Percentiles rank a stretch among this genome's conserved stretches.
phyloP scores from a whole-genome alignment of 2,113 vertebrate species.

The Casuarius casuarius region DNA sequence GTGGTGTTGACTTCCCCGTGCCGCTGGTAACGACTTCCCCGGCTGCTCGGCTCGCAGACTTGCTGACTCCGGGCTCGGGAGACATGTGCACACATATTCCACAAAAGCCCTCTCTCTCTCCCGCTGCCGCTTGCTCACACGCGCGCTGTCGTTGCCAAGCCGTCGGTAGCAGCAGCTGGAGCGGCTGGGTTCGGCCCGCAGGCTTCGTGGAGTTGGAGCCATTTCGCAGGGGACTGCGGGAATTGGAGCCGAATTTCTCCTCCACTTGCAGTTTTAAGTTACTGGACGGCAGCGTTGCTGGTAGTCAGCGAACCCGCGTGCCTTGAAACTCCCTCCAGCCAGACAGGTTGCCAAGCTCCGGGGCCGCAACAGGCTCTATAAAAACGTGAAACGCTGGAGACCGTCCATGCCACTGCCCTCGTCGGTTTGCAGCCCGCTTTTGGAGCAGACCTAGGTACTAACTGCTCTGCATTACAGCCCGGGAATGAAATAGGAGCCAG shows the following conservation, averaged over 20 bases:
- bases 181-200: too few relatives aligned
- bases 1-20: neutral
- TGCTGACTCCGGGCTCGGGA: neutral
- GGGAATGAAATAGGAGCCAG: neutral
- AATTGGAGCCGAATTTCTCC: neutral
- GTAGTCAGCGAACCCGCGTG: neutral
- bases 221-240: neutral
- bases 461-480: too few relatives aligned
- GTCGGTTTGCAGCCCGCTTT: too few relatives aligned
- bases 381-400: too few relatives aligned
- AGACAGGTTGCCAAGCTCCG: neutral
- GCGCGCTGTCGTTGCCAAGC: neutral
- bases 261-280: neutral
- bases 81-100: neutral
- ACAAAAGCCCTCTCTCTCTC: neutral
- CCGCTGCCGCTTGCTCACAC: too few relatives aligned
- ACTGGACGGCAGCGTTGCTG: too few relatives aligned
- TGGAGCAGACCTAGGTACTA: too few relatives aligned
- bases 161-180: neutral
- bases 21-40: neutral
- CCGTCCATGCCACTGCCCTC: too few relatives aligned
- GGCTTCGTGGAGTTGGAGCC: too few relatives aligned
- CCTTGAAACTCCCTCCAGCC: neutral
- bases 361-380: too few relatives aligned
- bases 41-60: neutral